Percentiles rank a stretch among this genome's conserved stretches.
These are phyloP conservation scores for Scatophagus argus DNA, from an alignment of 2,113 vertebrate species.

Conservation along the genomic window DNA sequence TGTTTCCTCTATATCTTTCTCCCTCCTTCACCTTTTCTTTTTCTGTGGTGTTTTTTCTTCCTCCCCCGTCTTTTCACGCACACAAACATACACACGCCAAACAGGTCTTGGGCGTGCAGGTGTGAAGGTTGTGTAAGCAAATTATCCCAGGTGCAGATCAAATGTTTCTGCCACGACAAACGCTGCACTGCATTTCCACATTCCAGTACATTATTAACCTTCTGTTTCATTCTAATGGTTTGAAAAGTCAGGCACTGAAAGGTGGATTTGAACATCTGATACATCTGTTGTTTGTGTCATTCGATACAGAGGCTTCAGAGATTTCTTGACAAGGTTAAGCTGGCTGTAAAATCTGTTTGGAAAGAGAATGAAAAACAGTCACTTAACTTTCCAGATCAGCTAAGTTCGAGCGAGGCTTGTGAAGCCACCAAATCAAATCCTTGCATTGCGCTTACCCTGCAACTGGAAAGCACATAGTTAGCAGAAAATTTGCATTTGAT, in stretches of 20 bases:
- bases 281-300: slow-evolving; percentile 52
- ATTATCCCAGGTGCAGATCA: slow-evolving; percentile 69
- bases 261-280: slow-evolving; percentile 41
- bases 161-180: slow-evolving; percentile 61
- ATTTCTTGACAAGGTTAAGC: slow-evolving; percentile 55
- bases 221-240: slow-evolving; percentile 39
- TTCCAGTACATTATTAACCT: slow-evolving; percentile 62
- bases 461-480: background rate
- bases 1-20: slow-evolving; percentile 7
- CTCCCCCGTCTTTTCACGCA: background rate
- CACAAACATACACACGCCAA: slow-evolving; percentile 22
- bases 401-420: background rate
- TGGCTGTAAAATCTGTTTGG: slow-evolving; percentile 39
- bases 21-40: background rate
- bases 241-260: slow-evolving; percentile 30
- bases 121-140: slow-evolving; percentile 71
- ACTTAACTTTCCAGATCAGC: slow-evolving; percentile 15
- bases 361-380: slow-evolving; percentile 14
- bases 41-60: background rate
- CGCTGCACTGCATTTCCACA: slow-evolving; percentile 59
- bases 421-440: background rate
- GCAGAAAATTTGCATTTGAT: slow-evolving; percentile 10
- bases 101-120: slow-evolving; percentile 60
- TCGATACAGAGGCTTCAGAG: slow-evolving; percentile 33
- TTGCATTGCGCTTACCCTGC: background rate